Evolutionary conservation across 2,888 invertebrate genomes (phyloP).

Genomic region (Formica aserva): DNA sequence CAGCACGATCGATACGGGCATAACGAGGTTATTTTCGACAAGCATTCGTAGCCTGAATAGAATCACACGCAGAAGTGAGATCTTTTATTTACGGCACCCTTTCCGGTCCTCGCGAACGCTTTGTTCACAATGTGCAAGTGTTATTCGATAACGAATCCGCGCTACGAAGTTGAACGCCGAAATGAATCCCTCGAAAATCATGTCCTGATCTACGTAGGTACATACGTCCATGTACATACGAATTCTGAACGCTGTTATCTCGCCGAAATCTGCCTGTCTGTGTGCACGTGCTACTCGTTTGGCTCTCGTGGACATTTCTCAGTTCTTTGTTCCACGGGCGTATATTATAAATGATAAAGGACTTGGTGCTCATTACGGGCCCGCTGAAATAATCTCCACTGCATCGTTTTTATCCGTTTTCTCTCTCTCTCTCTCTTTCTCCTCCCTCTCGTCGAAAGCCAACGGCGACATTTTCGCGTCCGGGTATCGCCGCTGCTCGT

Average conservation of each 20-base stretch:
- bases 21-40: slow-evolving; percentile 28
- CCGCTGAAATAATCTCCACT: slow-evolving; percentile 41
- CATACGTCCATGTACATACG: background rate
- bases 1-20: slow-evolving; percentile 19
- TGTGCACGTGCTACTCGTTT: slow-evolving; percentile 16
- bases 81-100: background rate
- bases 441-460: slow-evolving; percentile 6
- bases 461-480: slow-evolving; percentile 55
- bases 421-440: background rate
- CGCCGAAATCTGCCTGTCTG: background rate
- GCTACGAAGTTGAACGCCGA: background rate
- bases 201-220: background rate
- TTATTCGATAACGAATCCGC: background rate
- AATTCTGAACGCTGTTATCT: slow-evolving; percentile 16
- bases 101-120: background rate
- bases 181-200: background rate
- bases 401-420: slow-evolving; percentile 41
- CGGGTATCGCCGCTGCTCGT: slow-evolving; percentile 45
- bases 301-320: slow-evolving; percentile 25
- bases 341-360: slow-evolving; percentile 54
- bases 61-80: background rate
- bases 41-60: background rate
- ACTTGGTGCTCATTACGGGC: slow-evolving; percentile 49
- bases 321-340: slow-evolving; percentile 12
- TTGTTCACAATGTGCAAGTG: background rate